Evolutionary conservation across 2,797 vertebrate species (phyloP), one percentile per base, ranked within the genome.

Genomic region (Ptychobarbus kaznakovi): DNA sequence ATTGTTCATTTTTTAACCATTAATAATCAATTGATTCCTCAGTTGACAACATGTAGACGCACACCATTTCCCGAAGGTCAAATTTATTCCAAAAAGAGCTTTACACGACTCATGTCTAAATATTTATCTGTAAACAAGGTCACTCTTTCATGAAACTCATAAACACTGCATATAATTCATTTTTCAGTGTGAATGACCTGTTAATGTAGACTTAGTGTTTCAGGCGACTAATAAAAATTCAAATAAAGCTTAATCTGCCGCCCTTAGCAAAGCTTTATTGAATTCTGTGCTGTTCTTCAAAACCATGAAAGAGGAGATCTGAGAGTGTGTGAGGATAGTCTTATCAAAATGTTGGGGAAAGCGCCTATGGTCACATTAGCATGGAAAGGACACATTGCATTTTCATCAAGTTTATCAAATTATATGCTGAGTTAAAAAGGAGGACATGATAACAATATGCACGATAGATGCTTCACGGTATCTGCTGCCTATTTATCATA

Each of bases 321-420:
- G 51, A 49, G 65, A 25, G 15, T 65, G 13, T 16, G 25, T 69
- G 35, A 69, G 51, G 78, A 68, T 20, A 56, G 22, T 63, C 18
- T 73, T 80, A 65, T 56, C 46, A 44, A 74, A 46, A 56, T 25
- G n/a, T n/a, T 66, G 32, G 28, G 16, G 56, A 74, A 82, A 76
- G 56, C 11, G 69, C 66, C 80, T 84, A 46, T 77, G 61, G 78
- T 76, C 25, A 22, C 44, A 82, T 86, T 86, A 77, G 44, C 80
- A 70, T 40, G 22, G 63, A 86, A 78, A 61, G 49, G 56, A 80
- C 79, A 32, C 10, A 12, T n/a, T 79, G 79, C 46, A 80, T 87
- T 82, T 84, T 88, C 85, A 84, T 75, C 78, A 68, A 69, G 80
- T 44, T 80, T 53, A 66, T 85, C 58, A 84, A 85, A 85, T 84